These are phyloP conservation scores for Rhinolophus ferrumequinum DNA, from an alignment of 2,113 vertebrate species.

Conservation along the genomic window DNA sequence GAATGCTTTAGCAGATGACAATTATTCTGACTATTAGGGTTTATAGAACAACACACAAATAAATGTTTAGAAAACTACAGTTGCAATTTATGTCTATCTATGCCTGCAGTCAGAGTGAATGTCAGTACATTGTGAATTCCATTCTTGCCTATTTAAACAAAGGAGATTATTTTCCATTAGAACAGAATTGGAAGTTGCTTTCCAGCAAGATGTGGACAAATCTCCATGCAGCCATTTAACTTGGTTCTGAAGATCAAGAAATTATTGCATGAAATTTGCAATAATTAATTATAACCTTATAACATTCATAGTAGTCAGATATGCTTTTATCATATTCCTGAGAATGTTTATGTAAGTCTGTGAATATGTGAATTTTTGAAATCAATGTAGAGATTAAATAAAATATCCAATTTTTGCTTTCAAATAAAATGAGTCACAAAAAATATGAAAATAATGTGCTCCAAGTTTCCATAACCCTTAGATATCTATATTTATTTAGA, in stretches of 20 bases:
- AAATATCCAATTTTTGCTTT: background rate
- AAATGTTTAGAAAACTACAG: constrained; percentile 10
- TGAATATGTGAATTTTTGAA: background rate
- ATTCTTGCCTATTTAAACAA: background rate
- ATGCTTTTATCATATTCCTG: background rate
- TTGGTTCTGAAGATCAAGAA: background rate
- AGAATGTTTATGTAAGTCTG: background rate
- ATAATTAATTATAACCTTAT: too few species aligned
- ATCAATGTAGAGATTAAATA: background rate
- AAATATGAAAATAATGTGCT: background rate
- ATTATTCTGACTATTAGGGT: background rate
- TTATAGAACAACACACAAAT: background rate
- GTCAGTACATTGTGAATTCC: background rate
- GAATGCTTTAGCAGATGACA: background rate
- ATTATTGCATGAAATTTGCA: background rate
- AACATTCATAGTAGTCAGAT: background rate
- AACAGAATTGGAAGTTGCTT: background rate
- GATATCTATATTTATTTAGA: background rate
- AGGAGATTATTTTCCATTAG: background rate
- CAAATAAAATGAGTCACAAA: background rate
- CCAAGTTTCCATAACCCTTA: background rate
- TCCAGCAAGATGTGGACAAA: background rate
- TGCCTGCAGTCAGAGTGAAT: background rate
- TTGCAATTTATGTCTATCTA: background rate
- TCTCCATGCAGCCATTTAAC: background rate